phyloP scores from a whole-genome alignment of 2,797 vertebrate species.

The Mormyrops attenuatus region DNA sequence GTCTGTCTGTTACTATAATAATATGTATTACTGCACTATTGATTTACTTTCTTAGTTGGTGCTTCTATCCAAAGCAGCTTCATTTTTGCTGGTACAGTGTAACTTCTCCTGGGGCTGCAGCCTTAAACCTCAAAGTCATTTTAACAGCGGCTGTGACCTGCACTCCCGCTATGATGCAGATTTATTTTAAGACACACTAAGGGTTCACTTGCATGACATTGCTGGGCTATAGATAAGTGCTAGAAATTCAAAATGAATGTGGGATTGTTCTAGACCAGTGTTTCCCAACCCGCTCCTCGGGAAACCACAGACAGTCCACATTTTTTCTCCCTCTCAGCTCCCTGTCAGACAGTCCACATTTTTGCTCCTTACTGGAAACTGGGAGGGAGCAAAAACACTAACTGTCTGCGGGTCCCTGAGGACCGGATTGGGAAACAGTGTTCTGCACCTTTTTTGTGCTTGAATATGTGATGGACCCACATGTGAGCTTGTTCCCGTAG shows the following conservation, averaged over 20 bases:
- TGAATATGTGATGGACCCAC: not conserved
- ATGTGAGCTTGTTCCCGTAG: conserved; percentile 48
- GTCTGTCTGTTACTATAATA: not conserved
- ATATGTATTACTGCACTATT: not conserved
- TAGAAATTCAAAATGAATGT: not conserved
- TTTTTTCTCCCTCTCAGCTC: not conserved
- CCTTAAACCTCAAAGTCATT: not conserved
- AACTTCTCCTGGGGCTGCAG: not conserved
- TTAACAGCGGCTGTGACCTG: not conserved
- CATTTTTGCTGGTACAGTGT: not conserved
- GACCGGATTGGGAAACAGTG: not conserved
- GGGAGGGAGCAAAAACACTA: not conserved
- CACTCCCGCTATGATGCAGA: not conserved
- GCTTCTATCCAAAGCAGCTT: not conserved
- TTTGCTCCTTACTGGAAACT: not conserved
- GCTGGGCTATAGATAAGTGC: not conserved
- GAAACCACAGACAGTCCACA: not conserved
- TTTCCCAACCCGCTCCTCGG: not conserved
- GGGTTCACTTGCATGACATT: not conserved
- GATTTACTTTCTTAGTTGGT: not conserved
- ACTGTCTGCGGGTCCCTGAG: not conserved
- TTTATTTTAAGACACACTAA: not conserved
- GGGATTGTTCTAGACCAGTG: not conserved
- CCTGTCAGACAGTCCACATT: not conserved
- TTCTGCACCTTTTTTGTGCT: not conserved